Evolutionary conservation across 2,888 invertebrate species (phyloP).

Genomic region (Neoaliturus tenellus): DNA sequence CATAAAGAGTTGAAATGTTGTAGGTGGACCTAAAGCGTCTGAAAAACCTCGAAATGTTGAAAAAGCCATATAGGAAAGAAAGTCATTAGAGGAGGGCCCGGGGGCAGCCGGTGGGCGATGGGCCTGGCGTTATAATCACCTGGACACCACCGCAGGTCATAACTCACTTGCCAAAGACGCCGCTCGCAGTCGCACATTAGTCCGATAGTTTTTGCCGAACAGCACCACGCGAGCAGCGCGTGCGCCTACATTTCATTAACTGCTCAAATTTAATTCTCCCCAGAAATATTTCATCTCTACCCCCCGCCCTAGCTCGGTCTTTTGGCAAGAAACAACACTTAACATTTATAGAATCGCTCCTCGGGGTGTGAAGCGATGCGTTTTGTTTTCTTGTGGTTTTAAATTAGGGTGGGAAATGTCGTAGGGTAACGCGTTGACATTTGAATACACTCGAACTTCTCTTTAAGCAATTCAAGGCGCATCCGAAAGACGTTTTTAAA

Average conservation of each 20-base stretch:
- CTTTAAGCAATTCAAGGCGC: too few relatives aligned
- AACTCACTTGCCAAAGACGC: conserved; percentile 54
- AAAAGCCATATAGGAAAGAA: too few relatives aligned
- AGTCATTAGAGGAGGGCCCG: neutral
- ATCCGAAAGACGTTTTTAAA: too few relatives aligned
- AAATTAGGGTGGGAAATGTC: conserved; percentile 13
- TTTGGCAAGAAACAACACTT: neutral
- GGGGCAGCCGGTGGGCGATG: neutral
- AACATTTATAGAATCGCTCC: neutral
- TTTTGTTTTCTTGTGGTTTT: neutral
- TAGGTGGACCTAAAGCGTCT: too few relatives aligned
- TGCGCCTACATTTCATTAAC: conserved; percentile 56
- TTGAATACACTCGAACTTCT: too few relatives aligned
- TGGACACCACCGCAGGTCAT: conserved; percentile 27
- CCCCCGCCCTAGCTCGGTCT: neutral
- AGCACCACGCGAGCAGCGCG: conserved; percentile 1
- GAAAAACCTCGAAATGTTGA: too few relatives aligned
- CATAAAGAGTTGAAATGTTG: too few relatives aligned
- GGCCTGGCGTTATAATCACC: neutral
- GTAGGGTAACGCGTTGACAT: neutral
- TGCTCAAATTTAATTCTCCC: conserved; percentile 34
- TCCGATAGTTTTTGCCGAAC: conserved; percentile 30
- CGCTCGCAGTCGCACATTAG: conserved; percentile 19
- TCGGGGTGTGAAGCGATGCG: neutral
- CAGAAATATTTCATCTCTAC: conserved; percentile 29